Conservation (phyloP, 1,140 invertebrate genomes). For the Ruditapes philippinarum region DNA sequence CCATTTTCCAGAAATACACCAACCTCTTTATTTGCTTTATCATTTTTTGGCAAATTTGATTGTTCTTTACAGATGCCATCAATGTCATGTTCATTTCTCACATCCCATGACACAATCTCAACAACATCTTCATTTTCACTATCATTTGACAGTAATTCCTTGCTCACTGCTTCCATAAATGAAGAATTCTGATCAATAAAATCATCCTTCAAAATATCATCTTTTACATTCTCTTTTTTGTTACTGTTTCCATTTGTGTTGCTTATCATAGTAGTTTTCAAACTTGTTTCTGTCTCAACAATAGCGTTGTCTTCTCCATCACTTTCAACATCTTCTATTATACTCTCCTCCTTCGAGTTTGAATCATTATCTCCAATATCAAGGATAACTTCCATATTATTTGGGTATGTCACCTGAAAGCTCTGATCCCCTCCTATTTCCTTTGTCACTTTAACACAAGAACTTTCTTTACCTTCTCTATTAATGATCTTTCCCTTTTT, state of each 20-base stretch:
- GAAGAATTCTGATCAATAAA: not conserved
- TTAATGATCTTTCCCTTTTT: too few species aligned
- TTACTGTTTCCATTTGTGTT: not conserved
- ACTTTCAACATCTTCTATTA: not conserved
- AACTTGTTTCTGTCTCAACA: not conserved
- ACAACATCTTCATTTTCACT: conserved; percentile 5
- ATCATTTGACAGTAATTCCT: not conserved
- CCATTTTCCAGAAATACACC: too few species aligned
- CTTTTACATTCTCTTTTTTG: not conserved
- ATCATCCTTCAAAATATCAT: not conserved
- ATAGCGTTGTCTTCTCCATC: not conserved
- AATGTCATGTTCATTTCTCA: not conserved
- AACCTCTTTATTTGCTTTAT: too few species aligned
- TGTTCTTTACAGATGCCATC: too few species aligned
- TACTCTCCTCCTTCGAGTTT: not conserved
- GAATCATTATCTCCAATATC: not conserved
- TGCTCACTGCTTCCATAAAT: not conserved
- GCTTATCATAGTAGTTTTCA: not conserved
- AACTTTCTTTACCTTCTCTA: not conserved
- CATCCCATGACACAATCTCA: conserved; percentile 15
- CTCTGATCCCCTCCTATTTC: not conserved
- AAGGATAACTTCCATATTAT: conserved; percentile 26
- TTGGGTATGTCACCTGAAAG: not conserved
- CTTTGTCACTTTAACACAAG: not conserved
- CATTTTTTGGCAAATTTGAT: too few species aligned